phyloP scores from a whole-genome alignment of 1,140 invertebrate genomes.

The Drosophila malerkotliana region DNA sequence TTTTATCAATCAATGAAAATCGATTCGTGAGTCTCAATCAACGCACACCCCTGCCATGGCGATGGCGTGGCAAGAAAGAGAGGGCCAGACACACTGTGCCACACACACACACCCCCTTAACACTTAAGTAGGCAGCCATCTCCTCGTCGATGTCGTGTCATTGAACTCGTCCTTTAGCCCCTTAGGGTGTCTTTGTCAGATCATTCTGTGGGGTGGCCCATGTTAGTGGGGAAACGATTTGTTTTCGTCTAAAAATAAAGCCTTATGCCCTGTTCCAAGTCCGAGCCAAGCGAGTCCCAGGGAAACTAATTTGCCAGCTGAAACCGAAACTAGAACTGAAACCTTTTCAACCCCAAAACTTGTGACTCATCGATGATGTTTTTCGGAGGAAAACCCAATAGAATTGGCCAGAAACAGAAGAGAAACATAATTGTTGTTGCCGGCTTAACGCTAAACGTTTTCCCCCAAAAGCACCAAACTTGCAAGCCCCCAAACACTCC shows the following conservation, averaged over 20 bases:
- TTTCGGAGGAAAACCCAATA: not conserved
- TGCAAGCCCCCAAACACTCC: too few relatives aligned
- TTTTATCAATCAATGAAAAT: conserved; percentile 79
- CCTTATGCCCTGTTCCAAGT: not conserved
- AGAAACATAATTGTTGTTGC: conserved; percentile 49
- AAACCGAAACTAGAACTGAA: conserved; percentile 26
- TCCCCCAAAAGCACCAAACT: not conserved
- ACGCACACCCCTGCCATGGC: conserved; percentile 12
- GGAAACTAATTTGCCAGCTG: conserved; percentile 43
- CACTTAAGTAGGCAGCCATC: conserved; percentile 70
- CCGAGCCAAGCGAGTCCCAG: too few relatives aligned
- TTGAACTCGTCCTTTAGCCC: conserved; percentile 50
- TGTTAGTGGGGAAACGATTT: conserved; percentile 3
- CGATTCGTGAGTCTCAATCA: conserved; percentile 66
- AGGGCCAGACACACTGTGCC: conserved; percentile 3
- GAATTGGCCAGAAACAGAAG: not conserved
- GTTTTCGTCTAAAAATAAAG: conserved; percentile 33
- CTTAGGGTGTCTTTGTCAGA: conserved; percentile 32
- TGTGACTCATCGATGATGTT: conserved; percentile 44
- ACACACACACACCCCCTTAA: conserved; percentile 40
- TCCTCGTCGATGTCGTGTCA: conserved; percentile 51
- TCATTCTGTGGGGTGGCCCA: conserved; percentile 33
- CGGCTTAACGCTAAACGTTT: conserved; percentile 65
- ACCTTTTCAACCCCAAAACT: conserved; percentile 9
- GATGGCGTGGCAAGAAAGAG: conserved; percentile 10